Percentiles rank a stretch among this genome's conserved stretches.
These are phyloP conservation scores for Apamea sordens DNA, from an alignment of 2,888 invertebrate genomes.

Conservation along the genomic window DNA sequence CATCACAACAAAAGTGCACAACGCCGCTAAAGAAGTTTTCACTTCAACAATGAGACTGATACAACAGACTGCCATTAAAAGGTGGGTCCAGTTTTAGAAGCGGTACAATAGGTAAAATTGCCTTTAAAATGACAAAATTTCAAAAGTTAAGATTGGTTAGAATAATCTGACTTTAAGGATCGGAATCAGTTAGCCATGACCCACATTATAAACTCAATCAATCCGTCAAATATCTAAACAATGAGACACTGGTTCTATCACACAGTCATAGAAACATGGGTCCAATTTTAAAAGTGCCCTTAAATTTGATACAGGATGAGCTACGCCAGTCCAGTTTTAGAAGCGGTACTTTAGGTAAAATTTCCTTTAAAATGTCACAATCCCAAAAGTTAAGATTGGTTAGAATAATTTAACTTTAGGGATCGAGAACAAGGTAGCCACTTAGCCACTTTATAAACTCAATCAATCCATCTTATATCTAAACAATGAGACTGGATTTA, in stretches of 20 bases:
- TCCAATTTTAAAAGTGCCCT: background rate
- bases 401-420: background rate
- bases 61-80: background rate
- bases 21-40: no score
- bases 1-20: no score
- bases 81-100: background rate
- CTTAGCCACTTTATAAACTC: background rate
- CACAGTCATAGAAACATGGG: background rate
- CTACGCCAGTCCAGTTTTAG: no score
- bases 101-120: background rate
- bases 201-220: constrained; percentile 3
- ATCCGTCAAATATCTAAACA: constrained; percentile 9
- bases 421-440: background rate
- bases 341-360: no score
- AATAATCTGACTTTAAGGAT: background rate
- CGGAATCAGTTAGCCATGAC: background rate
- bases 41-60: constrained; percentile 16
- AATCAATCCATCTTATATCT: constrained; percentile 18
- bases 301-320: no score
- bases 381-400: background rate
- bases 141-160: background rate
- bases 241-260: constrained; percentile 4
- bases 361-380: background rate
- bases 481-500: constrained; percentile 16
- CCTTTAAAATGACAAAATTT: background rate